phyloP scores from a whole-genome alignment of 1,140 invertebrate species.

The Coptotermes formosanus region DNA sequence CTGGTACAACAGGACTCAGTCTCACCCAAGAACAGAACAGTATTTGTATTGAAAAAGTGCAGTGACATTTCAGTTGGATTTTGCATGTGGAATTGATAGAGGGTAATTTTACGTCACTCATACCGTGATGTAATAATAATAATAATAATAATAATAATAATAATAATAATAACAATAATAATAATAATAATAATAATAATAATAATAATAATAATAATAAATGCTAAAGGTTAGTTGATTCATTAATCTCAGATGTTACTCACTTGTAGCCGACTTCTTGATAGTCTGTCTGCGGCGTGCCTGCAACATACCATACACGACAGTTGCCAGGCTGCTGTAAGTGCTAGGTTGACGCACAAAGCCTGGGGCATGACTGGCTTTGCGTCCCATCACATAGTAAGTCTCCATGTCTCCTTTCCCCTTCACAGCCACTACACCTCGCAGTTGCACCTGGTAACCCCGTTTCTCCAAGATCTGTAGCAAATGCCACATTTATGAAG shows the following conservation, averaged over 20 bases:
- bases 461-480: conserved; percentile 64
- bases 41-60: too few relatives aligned
- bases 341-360: conserved; percentile 66
- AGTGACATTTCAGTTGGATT: too few relatives aligned
- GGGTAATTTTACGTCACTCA: not conserved
- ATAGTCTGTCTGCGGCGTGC: conserved; percentile 55
- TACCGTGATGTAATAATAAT: not conserved
- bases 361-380: conserved; percentile 49
- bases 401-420: conserved; percentile 96
- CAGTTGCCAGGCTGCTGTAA: conserved; percentile 76
- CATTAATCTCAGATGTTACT: not conserved
- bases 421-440: conserved; percentile 86
- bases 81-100: too few relatives aligned
- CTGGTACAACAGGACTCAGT: too few relatives aligned
- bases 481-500: not conserved
- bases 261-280: not conserved
- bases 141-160: not conserved
- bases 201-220: not conserved
- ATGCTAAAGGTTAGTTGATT: not conserved
- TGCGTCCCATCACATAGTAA: conserved; percentile 76
- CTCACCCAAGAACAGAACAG: too few relatives aligned
- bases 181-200: not conserved
- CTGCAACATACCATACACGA: conserved; percentile 83
- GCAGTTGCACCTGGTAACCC: conserved; percentile 70
- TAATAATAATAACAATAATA: not conserved